phyloP scores from a whole-genome alignment of 1,140 invertebrate species.

The Zaprionus inermis region DNA sequence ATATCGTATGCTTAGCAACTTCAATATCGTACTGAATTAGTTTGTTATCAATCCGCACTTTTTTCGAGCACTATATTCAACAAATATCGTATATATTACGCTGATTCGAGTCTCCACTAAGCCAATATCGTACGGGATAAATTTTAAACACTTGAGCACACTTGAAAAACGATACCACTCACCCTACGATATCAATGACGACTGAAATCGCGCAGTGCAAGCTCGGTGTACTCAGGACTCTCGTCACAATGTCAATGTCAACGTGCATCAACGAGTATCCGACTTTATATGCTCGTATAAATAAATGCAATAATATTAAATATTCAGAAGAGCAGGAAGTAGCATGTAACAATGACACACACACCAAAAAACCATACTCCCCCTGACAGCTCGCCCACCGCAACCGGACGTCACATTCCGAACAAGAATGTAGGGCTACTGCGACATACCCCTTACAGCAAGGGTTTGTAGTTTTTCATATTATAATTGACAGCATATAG shows the following conservation, averaged over 20 bases:
- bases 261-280: not conserved
- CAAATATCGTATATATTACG: not conserved
- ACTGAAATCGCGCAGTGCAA: not conserved
- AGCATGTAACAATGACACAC: conserved; percentile 18
- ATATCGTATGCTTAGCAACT: not conserved
- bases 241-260: conserved; percentile 27
- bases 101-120: not conserved
- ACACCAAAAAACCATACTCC: not conserved
- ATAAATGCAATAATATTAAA: conserved; percentile 8
- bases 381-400: not conserved
- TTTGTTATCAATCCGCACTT: not conserved
- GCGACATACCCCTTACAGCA: not conserved
- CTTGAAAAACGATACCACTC: too few relatives aligned
- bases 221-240: conserved; percentile 13
- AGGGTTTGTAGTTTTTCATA: too few relatives aligned
- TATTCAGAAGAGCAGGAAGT: conserved; percentile 19
- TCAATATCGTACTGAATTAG: not conserved
- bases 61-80: not conserved
- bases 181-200: conserved; percentile 4
- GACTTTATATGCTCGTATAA: conserved; percentile 8
- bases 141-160: not conserved
- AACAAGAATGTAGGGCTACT: not conserved
- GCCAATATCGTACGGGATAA: not conserved
- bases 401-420: conserved; percentile 15
- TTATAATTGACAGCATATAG: too few relatives aligned